Evolutionary conservation across 2,888 invertebrate genomes (phyloP), one percentile per base, ranked within the genome.

Genomic region (Dolichopus griseipennis): DNA sequence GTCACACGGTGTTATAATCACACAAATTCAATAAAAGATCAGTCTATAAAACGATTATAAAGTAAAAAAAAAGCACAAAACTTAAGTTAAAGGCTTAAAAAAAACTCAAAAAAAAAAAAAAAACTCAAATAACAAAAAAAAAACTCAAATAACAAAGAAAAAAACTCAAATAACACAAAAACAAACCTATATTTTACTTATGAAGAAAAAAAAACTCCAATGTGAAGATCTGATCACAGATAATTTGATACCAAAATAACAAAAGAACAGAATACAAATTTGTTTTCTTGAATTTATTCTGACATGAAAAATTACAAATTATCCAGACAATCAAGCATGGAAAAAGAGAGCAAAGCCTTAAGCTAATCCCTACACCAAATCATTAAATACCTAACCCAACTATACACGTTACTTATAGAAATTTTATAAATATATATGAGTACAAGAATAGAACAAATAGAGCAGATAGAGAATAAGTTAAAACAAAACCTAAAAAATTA

Each of bases 1-100:
- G 52, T 52, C 52, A 52, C 52, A 52, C 52, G 52, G 15, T 52
- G 52, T 52, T 52, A 52, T 52, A 52, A 52, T 52, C 52, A 52
- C 18, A 41, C 41, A 41, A 41, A 41, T 12, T 41, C 41, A 41
- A 15, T 15, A 41, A 15, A 41, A 41, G 8, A 41, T 12, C 12
- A 41, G 15, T 41, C 9, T 12, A 41, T 41, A 37, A 37, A 37
- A 37, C 37, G 12, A 37, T 52, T 18, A 52, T 2, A 52, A 15
- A 18, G 18, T 52, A 52, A 52, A n/a, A 18, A n/a, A 18, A 52
- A 52, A 52, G 2, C 8, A n/a, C 9, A 52, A 52, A 15, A 15
- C 2, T 12, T 52, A 18, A 2, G 1, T 18, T 52, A 18, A 52
- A 52, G 15, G 2, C 41, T 15, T 27, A 37, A 37, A 37, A 34